Evolutionary conservation across 2,888 invertebrate species (phyloP).

Genomic region (Spatulosminthurus flaviceps): DNA sequence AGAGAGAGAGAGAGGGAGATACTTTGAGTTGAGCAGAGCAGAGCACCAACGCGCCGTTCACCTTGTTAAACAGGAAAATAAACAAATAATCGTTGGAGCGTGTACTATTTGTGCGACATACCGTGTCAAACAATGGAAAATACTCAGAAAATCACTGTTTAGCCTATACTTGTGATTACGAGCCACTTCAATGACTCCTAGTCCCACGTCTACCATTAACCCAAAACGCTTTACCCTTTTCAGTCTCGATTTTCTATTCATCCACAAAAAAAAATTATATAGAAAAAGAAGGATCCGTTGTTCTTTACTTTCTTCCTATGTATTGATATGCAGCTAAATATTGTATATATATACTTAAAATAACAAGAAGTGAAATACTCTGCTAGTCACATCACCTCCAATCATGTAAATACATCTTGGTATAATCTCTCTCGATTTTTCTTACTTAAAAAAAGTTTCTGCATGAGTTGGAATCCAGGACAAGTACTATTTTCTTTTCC

Average conservation of each 20-base stretch:
- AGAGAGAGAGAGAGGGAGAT: conserved; percentile 19
- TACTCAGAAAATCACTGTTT: conserved; percentile 34
- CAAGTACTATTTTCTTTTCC: no score
- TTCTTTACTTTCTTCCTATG: no score
- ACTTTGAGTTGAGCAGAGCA: no score
- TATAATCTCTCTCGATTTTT: no score
- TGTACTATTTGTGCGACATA: conserved; percentile 31
- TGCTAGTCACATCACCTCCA: neutral
- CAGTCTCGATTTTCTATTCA: neutral
- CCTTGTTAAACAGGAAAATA: conserved; percentile 38
- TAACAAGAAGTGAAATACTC: neutral
- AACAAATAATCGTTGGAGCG: conserved; percentile 33
- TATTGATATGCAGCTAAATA: no score
- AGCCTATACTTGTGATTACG: conserved; percentile 7
- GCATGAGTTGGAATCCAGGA: no score
- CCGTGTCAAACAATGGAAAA: conserved; percentile 35
- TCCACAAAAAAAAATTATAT: no score
- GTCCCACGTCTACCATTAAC: conserved; percentile 10
- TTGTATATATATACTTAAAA: no score
- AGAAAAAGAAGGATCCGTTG: neutral
- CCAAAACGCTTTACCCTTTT: conserved; percentile 10
- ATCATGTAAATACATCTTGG: neutral
- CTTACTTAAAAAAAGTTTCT: no score
- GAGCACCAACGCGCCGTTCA: neutral
- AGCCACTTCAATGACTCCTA: conserved; percentile 4